Evolutionary conservation across 37 sponge, comb jelly and placozoan species (phyloP).

Genomic region (Crambe crambe): DNA sequence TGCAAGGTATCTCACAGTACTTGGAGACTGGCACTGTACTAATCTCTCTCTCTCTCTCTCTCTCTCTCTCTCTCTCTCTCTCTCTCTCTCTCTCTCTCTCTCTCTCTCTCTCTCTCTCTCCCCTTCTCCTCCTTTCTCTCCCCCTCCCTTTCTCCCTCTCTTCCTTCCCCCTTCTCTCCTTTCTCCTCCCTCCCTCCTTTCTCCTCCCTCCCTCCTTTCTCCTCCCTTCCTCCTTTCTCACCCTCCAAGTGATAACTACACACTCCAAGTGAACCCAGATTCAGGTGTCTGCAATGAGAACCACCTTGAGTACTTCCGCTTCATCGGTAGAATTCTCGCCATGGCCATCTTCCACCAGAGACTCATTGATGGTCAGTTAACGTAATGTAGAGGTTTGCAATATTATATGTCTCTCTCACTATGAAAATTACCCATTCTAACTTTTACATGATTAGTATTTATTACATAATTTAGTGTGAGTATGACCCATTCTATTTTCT

Average conservation of each 20-base stretch:
- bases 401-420: neutral
- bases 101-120: constrained; percentile 8
- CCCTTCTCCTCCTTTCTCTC: constrained; percentile 3
- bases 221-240: constrained; percentile 2
- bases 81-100: neutral
- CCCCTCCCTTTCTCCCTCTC: constrained; percentile 1
- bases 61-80: constrained; percentile 7
- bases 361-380: constrained; percentile 92
- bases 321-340: constrained; percentile 93
- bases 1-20: constrained; percentile 64
- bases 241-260: constrained; percentile 96
- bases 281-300: constrained; percentile 93
- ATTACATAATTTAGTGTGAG: neutral
- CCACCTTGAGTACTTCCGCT: constrained; percentile 90
- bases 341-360: constrained; percentile 98
- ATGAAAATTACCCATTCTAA: neutral
- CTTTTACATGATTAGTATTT: neutral
- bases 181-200: constrained; percentile 1
- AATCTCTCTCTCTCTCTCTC: constrained; percentile 11
- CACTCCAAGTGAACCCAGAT: constrained; percentile 97
- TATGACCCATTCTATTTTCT: neutral
- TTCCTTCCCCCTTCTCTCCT: too few species aligned
- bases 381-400: neutral
- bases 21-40: neutral
- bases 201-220: too few species aligned